phyloP scores from a whole-genome alignment of 2,113 vertebrate genomes.

The Rhinopithecus roxellana region DNA sequence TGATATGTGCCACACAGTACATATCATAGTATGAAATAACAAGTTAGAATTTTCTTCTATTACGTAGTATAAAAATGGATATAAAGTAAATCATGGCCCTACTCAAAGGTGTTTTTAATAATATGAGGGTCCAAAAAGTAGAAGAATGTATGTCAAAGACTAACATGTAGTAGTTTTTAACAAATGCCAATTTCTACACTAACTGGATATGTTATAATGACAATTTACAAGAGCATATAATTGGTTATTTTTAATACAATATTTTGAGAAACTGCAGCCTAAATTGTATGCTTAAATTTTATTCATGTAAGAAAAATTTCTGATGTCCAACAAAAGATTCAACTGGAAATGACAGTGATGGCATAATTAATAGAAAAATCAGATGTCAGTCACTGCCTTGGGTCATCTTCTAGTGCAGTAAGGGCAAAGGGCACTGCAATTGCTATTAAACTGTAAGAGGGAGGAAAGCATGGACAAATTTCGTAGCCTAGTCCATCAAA shows the following conservation, averaged over 20 bases:
- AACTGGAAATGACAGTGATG: neutral
- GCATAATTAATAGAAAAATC: neutral
- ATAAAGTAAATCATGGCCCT: neutral
- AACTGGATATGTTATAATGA: neutral
- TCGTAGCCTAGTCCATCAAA: neutral
- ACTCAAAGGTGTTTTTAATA: neutral
- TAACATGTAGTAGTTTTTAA: neutral
- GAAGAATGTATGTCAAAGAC: neutral
- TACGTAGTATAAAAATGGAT: neutral
- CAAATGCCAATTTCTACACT: neutral
- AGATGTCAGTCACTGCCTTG: neutral
- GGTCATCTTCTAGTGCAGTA: neutral
- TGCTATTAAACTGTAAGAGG: neutral
- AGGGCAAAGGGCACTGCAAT: neutral
- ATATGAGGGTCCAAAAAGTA: neutral
- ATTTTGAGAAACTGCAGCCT: neutral
- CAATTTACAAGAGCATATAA: neutral
- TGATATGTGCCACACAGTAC: neutral
- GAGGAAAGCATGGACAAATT: neutral
- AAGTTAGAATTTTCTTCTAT: neutral
- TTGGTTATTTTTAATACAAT: neutral
- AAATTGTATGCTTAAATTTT: neutral
- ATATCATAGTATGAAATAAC: neutral
- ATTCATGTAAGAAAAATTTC: neutral
- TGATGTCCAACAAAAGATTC: neutral